A percentile compares a stretch with the other conserved stretches of the same genome.
phyloP scores from a whole-genome alignment of 1,140 invertebrate genomes.

The Panagrolaimus sp. region DNA sequence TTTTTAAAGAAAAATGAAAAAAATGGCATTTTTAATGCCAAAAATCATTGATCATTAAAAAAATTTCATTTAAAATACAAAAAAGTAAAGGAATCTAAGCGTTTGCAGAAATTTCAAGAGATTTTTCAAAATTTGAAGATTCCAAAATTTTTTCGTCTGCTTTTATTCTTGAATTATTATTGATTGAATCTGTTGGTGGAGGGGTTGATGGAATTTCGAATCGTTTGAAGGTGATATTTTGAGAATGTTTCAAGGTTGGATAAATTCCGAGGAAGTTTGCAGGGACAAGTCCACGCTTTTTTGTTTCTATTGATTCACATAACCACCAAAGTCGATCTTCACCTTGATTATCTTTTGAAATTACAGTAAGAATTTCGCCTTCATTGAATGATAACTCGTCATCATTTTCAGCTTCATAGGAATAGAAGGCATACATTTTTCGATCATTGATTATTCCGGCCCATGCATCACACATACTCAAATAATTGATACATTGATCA shows the following conservation, averaged over 20 bases:
- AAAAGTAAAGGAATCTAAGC: no score
- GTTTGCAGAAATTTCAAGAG: no score
- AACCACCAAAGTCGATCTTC: constrained; percentile 35
- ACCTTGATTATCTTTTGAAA: constrained; percentile 18
- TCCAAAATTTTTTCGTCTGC: no score
- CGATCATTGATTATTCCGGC: constrained; percentile 52
- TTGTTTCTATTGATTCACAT: constrained; percentile 31
- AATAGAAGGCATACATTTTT: constrained; percentile 80
- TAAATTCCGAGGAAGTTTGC: constrained; percentile 42
- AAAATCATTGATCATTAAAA: no score
- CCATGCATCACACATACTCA: constrained; percentile 61
- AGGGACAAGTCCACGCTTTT: constrained; percentile 26
- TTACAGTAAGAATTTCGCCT: constrained; percentile 70
- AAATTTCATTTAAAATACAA: no score
- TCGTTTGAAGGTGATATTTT: not conserved
- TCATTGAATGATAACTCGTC: constrained; percentile 85
- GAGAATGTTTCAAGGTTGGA: constrained; percentile 19
- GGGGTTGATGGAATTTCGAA: not conserved
- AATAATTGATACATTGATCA: constrained; percentile 92
- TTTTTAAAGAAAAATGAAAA: no score
- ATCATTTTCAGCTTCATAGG: constrained; percentile 80
- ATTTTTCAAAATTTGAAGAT: no score
- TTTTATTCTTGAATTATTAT: no score
- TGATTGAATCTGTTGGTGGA: not conserved
- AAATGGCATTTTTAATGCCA: no score